Base-by-base conservation (phyloP, 2,797 vertebrate species). In the Mus spretus region DNA sequence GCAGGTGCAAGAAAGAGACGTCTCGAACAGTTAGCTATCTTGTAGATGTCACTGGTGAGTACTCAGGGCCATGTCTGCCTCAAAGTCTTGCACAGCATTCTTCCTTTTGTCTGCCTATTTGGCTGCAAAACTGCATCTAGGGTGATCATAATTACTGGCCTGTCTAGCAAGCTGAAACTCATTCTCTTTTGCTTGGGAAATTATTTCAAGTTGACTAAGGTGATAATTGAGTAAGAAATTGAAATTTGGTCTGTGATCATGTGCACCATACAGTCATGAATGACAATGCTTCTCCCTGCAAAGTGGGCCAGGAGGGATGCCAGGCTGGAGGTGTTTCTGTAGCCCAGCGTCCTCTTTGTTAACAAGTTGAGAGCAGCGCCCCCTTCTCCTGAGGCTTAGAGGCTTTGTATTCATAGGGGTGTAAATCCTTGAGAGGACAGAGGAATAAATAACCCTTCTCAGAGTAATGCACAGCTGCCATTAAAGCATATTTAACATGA, bases 191-290 rank as follows among this genome's bases (percentile, higher is more conserved):
- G 53, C 81, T 89, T 78, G 44, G 84, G 67, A 94, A 95, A 86
- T 95, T 47, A 89, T 92, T 97, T 95, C 94, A 84, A 17, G 85
- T 93, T 77, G 93, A 40, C 87, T n/a, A 74, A 89, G 93, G 88
- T 77, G 78, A 75, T 93, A 85, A 88, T 95, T 95, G 65, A 93
- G 40, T 89, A 61, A 59, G 70, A 96, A 82, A 57, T 20, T 59
- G 91, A 67, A 90, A 95, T 87, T 34, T 75, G 75, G 37, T 57
- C 22, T 3, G 17, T 13, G 70, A 75, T 53, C 11, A 0, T 31
- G 67, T 57, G n/a, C 0, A 0, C 20, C 3, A 20, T 31, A 2
- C 28, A n/a, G 0, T 90, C 59, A 5, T 83, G 34, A 85, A 50
- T 22, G 57, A n/a, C 31, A 14, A 12, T 24, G 57, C 57, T 63